phyloP scores from a whole-genome alignment of 2,113 vertebrate genomes.

The Spheniscus mendiculus region DNA sequence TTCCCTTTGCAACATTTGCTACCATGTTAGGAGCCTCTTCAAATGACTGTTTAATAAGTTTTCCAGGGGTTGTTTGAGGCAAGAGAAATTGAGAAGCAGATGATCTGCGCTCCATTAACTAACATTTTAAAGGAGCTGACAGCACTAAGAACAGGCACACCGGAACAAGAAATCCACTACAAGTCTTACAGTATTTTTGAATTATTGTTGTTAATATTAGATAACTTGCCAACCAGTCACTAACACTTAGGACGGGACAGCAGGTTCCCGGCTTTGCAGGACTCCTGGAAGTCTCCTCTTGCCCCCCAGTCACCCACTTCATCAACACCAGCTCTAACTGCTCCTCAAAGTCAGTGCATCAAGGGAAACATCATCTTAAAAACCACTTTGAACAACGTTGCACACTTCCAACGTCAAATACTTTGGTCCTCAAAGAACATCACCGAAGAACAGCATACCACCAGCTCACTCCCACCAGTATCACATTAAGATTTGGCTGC shows the following conservation, averaged over 20 bases:
- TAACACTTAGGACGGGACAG: rapidly evolving
- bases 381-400: neutral
- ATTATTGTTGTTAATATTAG: neutral
- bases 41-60: neutral
- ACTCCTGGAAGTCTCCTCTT: neutral
- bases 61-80: neutral
- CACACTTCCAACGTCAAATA: rapidly evolving
- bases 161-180: rapidly evolving
- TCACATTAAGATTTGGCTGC: neutral
- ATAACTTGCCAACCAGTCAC: neutral
- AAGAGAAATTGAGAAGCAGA: neutral
- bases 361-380: neutral
- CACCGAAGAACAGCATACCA: rapidly evolving
- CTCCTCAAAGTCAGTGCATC: neutral
- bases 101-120: rapidly evolving
- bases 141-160: neutral
- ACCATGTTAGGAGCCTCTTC: neutral
- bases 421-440: neutral
- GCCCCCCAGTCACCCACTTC: neutral
- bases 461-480: neutral
- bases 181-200: rapidly evolving
- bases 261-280: neutral
- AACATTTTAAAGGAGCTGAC: neutral
- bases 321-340: neutral
- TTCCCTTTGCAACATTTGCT: neutral